A percentile compares a stretch with the other conserved stretches of the same genome.
These are phyloP conservation scores for Leptodactylus fallax DNA, from an alignment of 2,797 vertebrate species.

Conservation along the genomic window DNA sequence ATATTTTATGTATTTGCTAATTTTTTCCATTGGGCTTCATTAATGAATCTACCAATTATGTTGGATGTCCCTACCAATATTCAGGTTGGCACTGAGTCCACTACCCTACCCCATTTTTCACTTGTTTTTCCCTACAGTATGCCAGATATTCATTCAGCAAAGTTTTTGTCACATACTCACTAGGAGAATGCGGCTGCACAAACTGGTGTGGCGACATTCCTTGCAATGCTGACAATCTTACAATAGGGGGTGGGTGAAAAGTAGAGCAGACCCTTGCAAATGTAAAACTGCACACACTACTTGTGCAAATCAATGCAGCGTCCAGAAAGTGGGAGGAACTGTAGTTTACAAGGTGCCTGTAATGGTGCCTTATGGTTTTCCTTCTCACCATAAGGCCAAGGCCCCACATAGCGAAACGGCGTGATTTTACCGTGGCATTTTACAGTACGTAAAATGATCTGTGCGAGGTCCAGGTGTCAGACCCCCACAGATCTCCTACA, in stretches of 20 bases:
- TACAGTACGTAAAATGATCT: no score
- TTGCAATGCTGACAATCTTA: conserved; percentile 3
- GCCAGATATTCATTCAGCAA: background rate
- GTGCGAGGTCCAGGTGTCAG: no score
- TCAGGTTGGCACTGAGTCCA: no score
- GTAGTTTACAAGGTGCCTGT: no score
- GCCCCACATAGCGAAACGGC: no score
- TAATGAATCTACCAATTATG: background rate
- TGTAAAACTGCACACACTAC: conserved; percentile 3
- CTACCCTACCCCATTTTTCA: background rate
- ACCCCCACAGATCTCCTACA: no score
- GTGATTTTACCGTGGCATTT: no score
- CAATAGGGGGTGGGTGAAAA: background rate
- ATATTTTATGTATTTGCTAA: no score
- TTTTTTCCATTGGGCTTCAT: no score
- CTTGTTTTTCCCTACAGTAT: background rate
- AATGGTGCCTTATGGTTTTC: no score
- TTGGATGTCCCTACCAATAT: background rate
- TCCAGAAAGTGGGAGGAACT: no score
- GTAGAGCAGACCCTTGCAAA: background rate
- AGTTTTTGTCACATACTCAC: background rate
- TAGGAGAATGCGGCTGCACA: conserved; percentile 21
- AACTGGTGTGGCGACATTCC: conserved; percentile 43
- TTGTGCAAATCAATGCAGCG: background rate
- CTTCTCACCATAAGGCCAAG: no score